Evolutionary conservation across 2,797 vertebrate species (phyloP).

Genomic region (Pseudocheirus occidentalis): DNA sequence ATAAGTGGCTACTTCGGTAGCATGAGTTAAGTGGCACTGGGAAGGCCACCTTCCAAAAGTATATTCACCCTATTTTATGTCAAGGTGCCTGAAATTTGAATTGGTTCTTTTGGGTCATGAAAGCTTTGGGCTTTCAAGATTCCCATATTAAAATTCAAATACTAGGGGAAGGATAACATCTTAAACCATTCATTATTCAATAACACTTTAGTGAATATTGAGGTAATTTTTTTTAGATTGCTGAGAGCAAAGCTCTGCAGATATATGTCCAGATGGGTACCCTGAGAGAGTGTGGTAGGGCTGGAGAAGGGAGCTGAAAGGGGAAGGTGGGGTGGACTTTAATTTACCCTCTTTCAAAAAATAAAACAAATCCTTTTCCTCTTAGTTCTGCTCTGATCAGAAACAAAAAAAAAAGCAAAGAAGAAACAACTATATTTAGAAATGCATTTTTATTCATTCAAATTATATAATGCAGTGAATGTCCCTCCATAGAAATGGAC

Average conservation of each 20-base stretch:
- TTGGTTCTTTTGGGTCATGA: not conserved
- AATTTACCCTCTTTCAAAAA: not conserved
- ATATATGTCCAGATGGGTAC: not conserved
- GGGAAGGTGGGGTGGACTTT: not conserved
- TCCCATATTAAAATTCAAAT: not conserved
- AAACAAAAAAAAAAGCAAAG: not conserved
- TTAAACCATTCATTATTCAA: not conserved
- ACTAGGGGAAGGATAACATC: not conserved
- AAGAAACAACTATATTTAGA: not conserved
- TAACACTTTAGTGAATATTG: not conserved
- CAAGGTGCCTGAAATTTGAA: not conserved
- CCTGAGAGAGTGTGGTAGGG: rapidly evolving
- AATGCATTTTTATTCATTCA: not conserved
- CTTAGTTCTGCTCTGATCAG: not conserved
- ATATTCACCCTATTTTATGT: conserved; percentile 3
- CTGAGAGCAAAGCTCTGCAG: not conserved
- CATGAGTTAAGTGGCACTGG: not conserved
- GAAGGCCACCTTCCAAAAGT: conserved; percentile 21
- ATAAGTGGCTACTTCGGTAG: rapidly evolving
- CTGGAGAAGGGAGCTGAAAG: not conserved
- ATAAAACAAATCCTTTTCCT: not conserved
- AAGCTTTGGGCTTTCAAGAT: not conserved
- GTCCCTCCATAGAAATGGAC: not conserved
- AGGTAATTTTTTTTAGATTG: not conserved
- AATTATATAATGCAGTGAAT: not conserved